Evolutionary conservation across 2,113 vertebrate species (phyloP).

Genomic region (Xenotilapia leptura): DNA sequence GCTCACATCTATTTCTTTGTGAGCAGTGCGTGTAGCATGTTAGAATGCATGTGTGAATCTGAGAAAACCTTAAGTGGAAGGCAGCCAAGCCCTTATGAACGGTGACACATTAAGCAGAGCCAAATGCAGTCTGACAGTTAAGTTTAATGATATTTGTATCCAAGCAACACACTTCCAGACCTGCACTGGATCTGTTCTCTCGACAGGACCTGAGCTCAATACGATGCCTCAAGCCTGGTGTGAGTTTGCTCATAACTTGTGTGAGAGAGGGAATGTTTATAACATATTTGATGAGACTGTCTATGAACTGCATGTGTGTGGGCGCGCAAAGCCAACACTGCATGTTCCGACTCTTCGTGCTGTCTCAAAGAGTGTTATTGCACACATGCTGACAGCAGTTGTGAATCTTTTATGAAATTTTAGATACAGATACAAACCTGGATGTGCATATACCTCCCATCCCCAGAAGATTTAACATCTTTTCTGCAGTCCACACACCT

Average conservation of each 20-base stretch:
- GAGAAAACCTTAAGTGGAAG: constrained; percentile 42
- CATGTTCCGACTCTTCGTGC: not conserved
- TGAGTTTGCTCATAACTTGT: constrained; percentile 23
- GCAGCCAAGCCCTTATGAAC: constrained; percentile 29
- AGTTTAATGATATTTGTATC: constrained; percentile 59
- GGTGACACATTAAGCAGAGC: constrained; percentile 5
- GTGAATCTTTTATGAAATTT: constrained; percentile 25
- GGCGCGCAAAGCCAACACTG: not conserved
- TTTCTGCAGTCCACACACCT: not conserved
- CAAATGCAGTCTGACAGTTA: constrained; percentile 47
- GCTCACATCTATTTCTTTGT: not conserved
- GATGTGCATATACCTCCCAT: constrained; percentile 22
- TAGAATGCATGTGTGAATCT: not conserved
- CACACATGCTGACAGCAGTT: constrained; percentile 9
- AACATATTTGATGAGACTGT: constrained; percentile 15
- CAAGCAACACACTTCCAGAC: constrained; percentile 45
- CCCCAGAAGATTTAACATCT: not conserved
- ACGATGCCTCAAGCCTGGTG: not conserved
- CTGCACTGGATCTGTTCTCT: constrained; percentile 38
- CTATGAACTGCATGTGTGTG: not conserved
- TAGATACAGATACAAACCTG: constrained; percentile 17
- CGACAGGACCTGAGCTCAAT: constrained; percentile 4
- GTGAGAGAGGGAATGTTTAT: constrained; percentile 37
- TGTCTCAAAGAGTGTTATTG: not conserved
- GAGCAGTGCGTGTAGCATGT: not conserved